Evolutionary conservation across 2,797 vertebrate species (phyloP), one percentile per base, ranked within the genome.

Genomic region (Melanotaenia parkinsoni): DNA sequence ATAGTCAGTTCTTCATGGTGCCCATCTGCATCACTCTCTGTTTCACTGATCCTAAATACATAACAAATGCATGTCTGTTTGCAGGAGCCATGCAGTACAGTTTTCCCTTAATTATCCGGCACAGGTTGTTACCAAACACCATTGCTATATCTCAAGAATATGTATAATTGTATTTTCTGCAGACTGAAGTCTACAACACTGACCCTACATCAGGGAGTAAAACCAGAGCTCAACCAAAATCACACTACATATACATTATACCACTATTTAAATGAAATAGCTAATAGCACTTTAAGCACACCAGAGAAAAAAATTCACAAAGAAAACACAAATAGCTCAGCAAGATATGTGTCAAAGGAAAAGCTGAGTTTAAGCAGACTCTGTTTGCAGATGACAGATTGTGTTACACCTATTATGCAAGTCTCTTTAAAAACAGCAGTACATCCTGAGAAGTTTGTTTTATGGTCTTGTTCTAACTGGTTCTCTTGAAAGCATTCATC

Each of bases 61-160:
- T 60, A 69, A 88, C 79, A 91, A 85, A 82, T 58, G 59, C 59
- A 67, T 51, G 30, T 77, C 66, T 90, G 85, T 89, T 43, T 81
- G 38, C 66, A 12, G 50, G 75, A n/a, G n/a, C 28, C 16, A 67
- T 73, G 69, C 70, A 33, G 75, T 69, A 60, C 78, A 72, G 40
- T 80, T 30, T 58, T n/a, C 30, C 14, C 22, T 22, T 32, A 37
- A 50, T 59, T 38, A 37, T 67, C 8, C 8, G 57, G 18, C 13
- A 33, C 53, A 43, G n/a, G 47, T 54, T 9, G 37, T 75, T 65
- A 60, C 22, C 51, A n/a, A 12, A 30, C 0, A 0, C 26, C 12
- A 18, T 58, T 20, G 3, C 22, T 16, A 3, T 51, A 14, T 73
- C 22, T 73, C 32, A 40, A 14, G 2, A 71, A 67, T n/a, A 54